phyloP scores from a whole-genome alignment of 2,797 vertebrate species.

The Psittacula derbiana region DNA sequence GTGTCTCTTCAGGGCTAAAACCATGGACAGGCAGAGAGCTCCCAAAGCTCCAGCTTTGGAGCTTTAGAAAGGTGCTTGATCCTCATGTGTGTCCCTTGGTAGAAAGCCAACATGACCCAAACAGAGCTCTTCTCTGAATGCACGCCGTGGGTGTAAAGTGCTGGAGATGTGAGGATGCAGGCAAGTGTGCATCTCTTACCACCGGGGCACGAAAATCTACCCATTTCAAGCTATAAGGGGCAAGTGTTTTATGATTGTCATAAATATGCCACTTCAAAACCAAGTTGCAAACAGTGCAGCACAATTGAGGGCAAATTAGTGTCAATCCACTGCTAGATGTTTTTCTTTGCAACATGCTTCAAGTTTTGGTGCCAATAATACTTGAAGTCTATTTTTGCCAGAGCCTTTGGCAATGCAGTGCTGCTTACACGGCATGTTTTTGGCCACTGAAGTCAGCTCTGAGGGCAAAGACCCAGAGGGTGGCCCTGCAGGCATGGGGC shows the following conservation, averaged over 20 bases:
- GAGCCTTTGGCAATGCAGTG: fast-evolving
- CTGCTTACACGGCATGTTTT: not conserved
- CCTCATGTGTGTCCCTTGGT: fast-evolving
- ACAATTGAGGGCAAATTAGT: not conserved
- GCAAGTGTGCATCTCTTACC: not conserved
- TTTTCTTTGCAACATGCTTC: not conserved
- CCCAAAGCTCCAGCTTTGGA: not conserved
- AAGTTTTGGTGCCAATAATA: not conserved
- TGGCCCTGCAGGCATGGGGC: not conserved
- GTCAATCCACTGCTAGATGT: fast-evolving
- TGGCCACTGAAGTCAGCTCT: fast-evolving
- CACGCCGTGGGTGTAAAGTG: not conserved
- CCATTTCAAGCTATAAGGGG: not conserved
- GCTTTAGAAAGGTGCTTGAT: not conserved
- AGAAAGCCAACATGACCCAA: fast-evolving
- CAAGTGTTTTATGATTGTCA: fast-evolving
- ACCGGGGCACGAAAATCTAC: not conserved
- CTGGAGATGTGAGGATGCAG: fast-evolving
- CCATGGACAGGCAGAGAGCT: not conserved
- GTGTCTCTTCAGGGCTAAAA: not conserved
- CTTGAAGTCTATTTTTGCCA: not conserved
- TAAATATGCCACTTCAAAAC: fast-evolving
- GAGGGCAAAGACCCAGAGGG: not conserved
- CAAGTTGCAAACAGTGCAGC: not conserved
- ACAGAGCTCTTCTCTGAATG: not conserved